phyloP scores from a whole-genome alignment of 1,140 invertebrate species.

The Scylla paramamosain region DNA sequence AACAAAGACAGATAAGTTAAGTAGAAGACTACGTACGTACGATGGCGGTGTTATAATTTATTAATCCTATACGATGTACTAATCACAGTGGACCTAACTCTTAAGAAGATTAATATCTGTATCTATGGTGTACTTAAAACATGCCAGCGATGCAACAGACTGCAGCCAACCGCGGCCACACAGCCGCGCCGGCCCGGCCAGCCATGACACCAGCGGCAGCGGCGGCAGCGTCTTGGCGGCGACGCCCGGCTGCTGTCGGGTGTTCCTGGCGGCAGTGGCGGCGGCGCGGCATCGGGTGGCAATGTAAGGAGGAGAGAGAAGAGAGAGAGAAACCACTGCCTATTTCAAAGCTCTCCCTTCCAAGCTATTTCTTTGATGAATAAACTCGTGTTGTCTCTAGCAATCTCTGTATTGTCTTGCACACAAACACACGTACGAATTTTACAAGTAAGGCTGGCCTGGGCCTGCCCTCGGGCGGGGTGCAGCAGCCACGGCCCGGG shows the following conservation, averaged over 20 bases:
- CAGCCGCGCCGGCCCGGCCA: too few species aligned
- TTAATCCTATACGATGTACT: conserved; percentile 74
- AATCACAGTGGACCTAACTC: conserved; percentile 70
- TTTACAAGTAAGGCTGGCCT: conserved; percentile 30
- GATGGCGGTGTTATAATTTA: conserved; percentile 72
- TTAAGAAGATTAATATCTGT: conserved; percentile 71
- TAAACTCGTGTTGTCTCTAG: conserved; percentile 52
- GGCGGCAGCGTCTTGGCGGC: too few species aligned
- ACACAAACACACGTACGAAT: conserved; percentile 58
- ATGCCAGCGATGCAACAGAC: conserved; percentile 53
- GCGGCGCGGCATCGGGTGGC: not conserved
- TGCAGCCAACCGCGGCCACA: not conserved
- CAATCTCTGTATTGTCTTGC: conserved; percentile 71
- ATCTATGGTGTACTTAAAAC: conserved; percentile 75
- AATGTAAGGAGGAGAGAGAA: not conserved
- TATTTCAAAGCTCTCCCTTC: conserved; percentile 49
- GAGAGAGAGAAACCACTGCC: not conserved
- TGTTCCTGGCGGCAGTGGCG: too few species aligned
- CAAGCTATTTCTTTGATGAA: conserved; percentile 66
- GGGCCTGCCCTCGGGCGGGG: not conserved
- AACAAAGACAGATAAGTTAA: conserved; percentile 74
- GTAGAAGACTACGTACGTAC: conserved; percentile 27
- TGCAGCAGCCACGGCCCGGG: not conserved
- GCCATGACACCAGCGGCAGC: too few species aligned
- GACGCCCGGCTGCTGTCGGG: too few species aligned